Evolutionary conservation across 2,797 vertebrate genomes (phyloP).

Genomic region (Propithecus deckenii): DNA sequence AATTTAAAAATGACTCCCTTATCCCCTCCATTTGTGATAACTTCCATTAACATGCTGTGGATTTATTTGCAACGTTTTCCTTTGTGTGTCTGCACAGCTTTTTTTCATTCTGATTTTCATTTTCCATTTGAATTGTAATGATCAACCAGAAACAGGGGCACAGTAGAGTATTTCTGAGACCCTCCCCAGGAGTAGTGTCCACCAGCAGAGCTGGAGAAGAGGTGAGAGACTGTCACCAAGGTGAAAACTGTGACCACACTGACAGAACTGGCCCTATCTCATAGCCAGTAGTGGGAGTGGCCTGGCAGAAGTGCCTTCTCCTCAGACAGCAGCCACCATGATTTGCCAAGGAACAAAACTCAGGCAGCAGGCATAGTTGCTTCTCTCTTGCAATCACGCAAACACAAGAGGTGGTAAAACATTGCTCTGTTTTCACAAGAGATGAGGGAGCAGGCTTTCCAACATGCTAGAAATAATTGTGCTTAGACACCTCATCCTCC

Average conservation of each 20-base stretch:
- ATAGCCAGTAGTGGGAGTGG: background rate
- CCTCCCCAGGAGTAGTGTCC: background rate
- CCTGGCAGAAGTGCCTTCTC: background rate
- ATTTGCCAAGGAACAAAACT: background rate
- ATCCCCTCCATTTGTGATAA: background rate
- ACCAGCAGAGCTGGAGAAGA: background rate
- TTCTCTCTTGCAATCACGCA: background rate
- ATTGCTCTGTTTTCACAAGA: background rate
- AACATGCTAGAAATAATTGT: background rate
- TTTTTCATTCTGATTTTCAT: background rate
- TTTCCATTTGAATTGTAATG: background rate
- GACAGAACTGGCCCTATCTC: background rate
- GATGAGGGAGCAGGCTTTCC: background rate
- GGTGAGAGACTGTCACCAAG: background rate
- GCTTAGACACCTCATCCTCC: background rate
- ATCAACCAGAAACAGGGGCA: background rate
- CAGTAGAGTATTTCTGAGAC: background rate
- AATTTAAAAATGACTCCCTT: background rate
- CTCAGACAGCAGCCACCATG: fast-evolving
- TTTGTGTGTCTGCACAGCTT: background rate
- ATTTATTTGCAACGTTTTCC: background rate
- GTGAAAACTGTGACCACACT: background rate
- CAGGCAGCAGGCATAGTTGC: background rate
- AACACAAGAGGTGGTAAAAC: background rate
- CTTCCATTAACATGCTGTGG: background rate